Evolutionary conservation across 1,140 invertebrate genomes (phyloP), one percentile per base, ranked within the genome.

Genomic region (Heliconius eleuchia): DNA sequence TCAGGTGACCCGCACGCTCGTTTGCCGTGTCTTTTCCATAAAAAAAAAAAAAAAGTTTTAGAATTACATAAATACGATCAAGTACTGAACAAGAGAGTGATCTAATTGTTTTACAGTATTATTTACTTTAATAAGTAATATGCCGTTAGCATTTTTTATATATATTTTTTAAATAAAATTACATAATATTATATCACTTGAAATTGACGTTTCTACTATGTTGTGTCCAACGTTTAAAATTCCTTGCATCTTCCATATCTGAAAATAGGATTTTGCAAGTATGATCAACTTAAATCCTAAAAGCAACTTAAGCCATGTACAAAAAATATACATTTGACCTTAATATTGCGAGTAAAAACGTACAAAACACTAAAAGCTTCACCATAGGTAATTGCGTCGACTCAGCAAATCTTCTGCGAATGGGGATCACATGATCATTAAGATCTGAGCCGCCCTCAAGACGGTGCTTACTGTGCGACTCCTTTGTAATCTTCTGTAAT

Each of bases 401-500:
- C 77, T 84, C 75, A 76, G 80, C 84, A 85, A 90, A 88, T 85
- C 84, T 83, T 80, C 75, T 50, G 82, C 79, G 84, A 87, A 87
- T 84, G 76, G 74, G 85, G 84, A 87, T 89, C 83, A 88, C 80
- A 87, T 77, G 80, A 88, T 87, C 86, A 90, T 90, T 90, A 89
- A 85, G 87, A 87, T 84, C 78, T 83, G 74, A 86, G 82, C 79
- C 79, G 71, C 83, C 74, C 83, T 88, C 80, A 83, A 87, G 81
- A 83, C 81, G 78, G 73, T 82, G 89, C 88, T 89, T 89, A 87
- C 82, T 79, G 42, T 55, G 83, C 84, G 82, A 81, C 70, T 86
- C 88, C 85, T 91, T 89, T 89, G 87, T 89, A 84, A 89, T 88
- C 82, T 85, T 60, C 66, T 79, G 77, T 91, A 88, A 89, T 89